These are phyloP conservation scores for Eupithecia centaureata DNA, from an alignment of 2,888 invertebrate genomes.

Conservation along the genomic window DNA sequence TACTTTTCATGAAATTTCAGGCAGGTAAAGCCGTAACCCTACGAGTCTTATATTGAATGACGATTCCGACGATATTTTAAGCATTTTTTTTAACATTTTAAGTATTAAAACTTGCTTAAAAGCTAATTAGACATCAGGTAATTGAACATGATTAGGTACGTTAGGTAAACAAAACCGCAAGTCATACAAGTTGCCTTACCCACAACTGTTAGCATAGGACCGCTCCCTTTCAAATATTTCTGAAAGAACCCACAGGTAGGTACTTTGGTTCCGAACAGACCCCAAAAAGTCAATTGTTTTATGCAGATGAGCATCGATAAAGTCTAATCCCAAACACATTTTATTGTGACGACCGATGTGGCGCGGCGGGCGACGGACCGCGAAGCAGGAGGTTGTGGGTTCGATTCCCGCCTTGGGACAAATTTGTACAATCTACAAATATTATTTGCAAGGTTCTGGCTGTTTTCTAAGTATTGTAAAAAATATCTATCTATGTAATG, in stretches of 20 bases:
- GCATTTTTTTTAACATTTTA: not conserved
- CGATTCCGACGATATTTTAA: too few relatives aligned
- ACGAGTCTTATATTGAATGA: too few relatives aligned
- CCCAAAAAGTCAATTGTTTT: slow-evolving; percentile 13
- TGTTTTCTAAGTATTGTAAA: too few relatives aligned
- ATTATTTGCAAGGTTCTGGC: too few relatives aligned
- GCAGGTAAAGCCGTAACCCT: too few relatives aligned
- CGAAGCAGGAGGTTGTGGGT: too few relatives aligned
- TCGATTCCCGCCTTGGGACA: too few relatives aligned
- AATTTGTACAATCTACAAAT: too few relatives aligned
- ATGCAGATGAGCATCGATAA: slow-evolving; percentile 11
- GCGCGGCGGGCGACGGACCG: too few relatives aligned
- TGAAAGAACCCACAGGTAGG: slow-evolving; percentile 3
- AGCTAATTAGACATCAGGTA: not conserved
- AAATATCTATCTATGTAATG: too few relatives aligned
- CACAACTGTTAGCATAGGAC: slow-evolving; percentile 11
- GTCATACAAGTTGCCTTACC: slow-evolving; percentile 18
- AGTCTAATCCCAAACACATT: slow-evolving; percentile 17
- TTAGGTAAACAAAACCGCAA: not conserved
- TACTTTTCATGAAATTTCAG: too few relatives aligned
- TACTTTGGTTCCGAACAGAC: not conserved
- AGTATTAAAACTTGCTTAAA: not conserved
- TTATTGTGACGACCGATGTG: too few relatives aligned
- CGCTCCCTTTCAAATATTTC: slow-evolving; percentile 7
- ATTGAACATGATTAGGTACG: slow-evolving; percentile 1